Base-by-base conservation (phyloP, 2,797 vertebrate species). In the Silurus lanzhouensis region DNA sequence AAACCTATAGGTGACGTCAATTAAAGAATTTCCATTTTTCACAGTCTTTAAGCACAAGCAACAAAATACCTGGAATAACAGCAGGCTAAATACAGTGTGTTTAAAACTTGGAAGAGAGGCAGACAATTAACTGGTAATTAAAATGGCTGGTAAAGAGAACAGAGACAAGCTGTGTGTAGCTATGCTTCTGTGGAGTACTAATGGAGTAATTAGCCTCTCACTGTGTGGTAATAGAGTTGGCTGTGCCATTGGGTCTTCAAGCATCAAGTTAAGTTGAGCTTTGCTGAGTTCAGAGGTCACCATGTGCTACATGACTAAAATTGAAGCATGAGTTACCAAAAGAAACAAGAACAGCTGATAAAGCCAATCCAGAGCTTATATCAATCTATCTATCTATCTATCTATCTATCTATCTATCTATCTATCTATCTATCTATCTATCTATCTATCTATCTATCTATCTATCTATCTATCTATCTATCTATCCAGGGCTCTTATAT, bases 141-240 rank as follows among this genome's bases (percentile, higher is more conserved):
- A 98, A 96, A 98, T 96, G 96, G 95, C 96, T 92, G 91, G 92
- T 93, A 96, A 96, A 92, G 94, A 97, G 95, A 97, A 97, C 96
- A 95, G 95, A 95, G 95, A 96, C 96, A 96, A 96, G 96, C 96
- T 95, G 96, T 96, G 97, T 98, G 97, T 96, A 96, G 96, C 96
- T 93, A 96, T 96, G 96, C 95, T 98, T 98, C 97, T 97, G 95
- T 95, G 96, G 95, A 95, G 96, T 96, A 97, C 96, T 95, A 97
- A 96, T 95, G 96, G 95, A 94, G 96, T 98, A 98, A 99, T 99
- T 99, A 99, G 98, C 96, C 96, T 97, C 97, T 98, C 96, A 97
- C 97, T 98, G 97, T 96, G 96, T 96, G 97, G 96, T 98, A 97
- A 99, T 99, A 97, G 97, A 98, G 96, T 98, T 97, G 96, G 96